Evolutionary conservation across 2,797 vertebrate species (phyloP), one percentile per base, ranked within the genome.

Genomic region (Pipistrellus pygmaeus): DNA sequence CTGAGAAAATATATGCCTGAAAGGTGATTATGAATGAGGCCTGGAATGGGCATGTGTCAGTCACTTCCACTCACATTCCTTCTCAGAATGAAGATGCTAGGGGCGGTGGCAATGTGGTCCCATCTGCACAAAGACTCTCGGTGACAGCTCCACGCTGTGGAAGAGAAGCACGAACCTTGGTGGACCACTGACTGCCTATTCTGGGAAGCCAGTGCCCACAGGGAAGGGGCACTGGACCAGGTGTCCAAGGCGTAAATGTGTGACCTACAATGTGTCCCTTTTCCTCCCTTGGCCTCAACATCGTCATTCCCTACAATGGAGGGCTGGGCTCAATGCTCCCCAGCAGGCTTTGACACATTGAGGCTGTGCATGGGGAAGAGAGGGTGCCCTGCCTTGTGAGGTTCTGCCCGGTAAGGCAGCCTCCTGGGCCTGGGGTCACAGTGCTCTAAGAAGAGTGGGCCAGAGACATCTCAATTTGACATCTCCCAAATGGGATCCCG

Each of bases 401-500:
- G 62, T 66, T 82, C 86, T n/a, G 15, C 32, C 44, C 57, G 76
- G 66, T 0, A 13, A 95, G 38, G 30, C 8, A 8, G 78, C 66
- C 35, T 75, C 32, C 55, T 4, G 8, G 57, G 85, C 71, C n/a
- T 1, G 9, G 51, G 73, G 51, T 83, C 82, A 73, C 25, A 41
- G 46, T 55, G 53, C 62, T 85, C 82, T 88, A 38, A 92, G 84
- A 96, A 94, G 71, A 83, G 18, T 57, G 8, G 44, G 10, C 44
- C 44, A 44, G 44, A 44, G 44, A 44, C 44, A 44, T 44, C 44
- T 86, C 76, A 60, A 84, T 30, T 90, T 84, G 83, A 76, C 86
- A 89, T 73, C 91, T 75, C 68, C 91, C 32, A 93, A 95, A 94
- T 62, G 80, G 83, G 95, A 84, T 76, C 60, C 91, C 62, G 84